A percentile compares a stretch with the other conserved stretches of the same genome.
Evolutionary conservation across 2,113 vertebrate genomes (phyloP).

Genomic region (Scolopax mira): DNA sequence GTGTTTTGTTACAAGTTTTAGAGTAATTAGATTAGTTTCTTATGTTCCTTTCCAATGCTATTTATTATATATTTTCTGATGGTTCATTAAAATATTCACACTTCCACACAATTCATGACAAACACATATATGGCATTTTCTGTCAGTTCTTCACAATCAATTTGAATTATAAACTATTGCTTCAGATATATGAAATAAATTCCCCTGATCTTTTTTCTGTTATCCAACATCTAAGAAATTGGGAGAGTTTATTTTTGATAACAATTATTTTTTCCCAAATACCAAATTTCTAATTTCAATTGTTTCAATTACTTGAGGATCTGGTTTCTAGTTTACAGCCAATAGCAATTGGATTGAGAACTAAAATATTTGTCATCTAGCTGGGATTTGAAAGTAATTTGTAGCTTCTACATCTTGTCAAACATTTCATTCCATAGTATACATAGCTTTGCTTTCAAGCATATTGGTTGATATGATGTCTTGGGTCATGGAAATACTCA

Average conservation of each 20-base stretch:
- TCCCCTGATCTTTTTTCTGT: not conserved
- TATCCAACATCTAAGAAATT: not conserved
- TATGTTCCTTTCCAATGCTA: not conserved
- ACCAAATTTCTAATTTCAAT: not conserved
- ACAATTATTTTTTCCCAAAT: not conserved
- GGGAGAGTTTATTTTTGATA: not conserved
- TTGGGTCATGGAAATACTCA: not conserved
- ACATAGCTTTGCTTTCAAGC: not conserved
- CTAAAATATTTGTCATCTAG: not conserved
- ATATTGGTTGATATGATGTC: not conserved
- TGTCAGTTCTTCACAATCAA: not conserved
- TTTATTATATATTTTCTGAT: not conserved
- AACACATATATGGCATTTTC: not conserved
- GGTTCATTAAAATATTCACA: not conserved
- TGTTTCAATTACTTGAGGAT: not conserved
- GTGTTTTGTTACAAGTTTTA: not conserved
- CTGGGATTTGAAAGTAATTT: not conserved
- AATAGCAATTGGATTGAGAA: not conserved
- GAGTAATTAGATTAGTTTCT: not conserved
- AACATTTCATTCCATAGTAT: rapidly evolving
- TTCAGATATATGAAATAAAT: not conserved
- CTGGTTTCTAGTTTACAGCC: not conserved
- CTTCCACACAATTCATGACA: not conserved
- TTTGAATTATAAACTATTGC: not conserved
- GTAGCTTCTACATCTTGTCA: not conserved